Conservation (phyloP, 2,888 invertebrate species). For the Leucozona laternaria region DNA sequence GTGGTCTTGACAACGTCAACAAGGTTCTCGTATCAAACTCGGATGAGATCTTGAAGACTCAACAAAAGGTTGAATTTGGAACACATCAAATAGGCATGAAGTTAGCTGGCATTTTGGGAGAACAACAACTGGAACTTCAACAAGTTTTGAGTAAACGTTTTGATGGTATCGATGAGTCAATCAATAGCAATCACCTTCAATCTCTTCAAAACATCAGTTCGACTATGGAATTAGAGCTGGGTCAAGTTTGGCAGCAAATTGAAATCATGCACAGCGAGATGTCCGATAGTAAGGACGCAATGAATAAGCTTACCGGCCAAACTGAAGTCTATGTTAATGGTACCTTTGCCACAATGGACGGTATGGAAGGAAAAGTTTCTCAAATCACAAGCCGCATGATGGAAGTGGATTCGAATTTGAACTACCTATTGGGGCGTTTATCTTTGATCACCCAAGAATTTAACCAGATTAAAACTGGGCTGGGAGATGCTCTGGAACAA, state of each 20-base stretch:
- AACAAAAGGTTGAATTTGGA: conserved; percentile 92
- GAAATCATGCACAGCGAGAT: conserved; percentile 94
- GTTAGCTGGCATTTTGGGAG: conserved; percentile 88
- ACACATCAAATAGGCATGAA: conserved; percentile 92
- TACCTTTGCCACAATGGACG: conserved; percentile 90
- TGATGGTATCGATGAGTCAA: conserved; percentile 88
- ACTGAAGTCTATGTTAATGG: conserved; percentile 92
- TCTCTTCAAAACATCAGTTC: conserved; percentile 90
- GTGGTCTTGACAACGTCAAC: conserved; percentile 86
- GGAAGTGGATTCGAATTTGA: conserved; percentile 92
- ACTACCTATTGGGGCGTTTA: conserved; percentile 91
- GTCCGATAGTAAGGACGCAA: conserved; percentile 88
- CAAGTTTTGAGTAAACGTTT: conserved; percentile 88
- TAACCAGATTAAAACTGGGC: conserved; percentile 90
- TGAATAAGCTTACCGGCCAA: conserved; percentile 90
- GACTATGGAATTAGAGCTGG: conserved; percentile 91
- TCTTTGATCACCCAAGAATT: conserved; percentile 94
- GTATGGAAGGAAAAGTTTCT: conserved; percentile 91
- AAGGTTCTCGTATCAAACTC: conserved; percentile 92
- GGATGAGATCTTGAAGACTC: conserved; percentile 93
- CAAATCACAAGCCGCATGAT: conserved; percentile 90
- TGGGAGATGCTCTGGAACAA: conserved; percentile 89
- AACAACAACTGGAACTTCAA: conserved; percentile 88
- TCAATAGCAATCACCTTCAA: conserved; percentile 89
- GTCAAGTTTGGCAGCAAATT: conserved; percentile 95